Evolutionary conservation across 2,113 vertebrate genomes (phyloP).

Genomic region (human): DNA sequence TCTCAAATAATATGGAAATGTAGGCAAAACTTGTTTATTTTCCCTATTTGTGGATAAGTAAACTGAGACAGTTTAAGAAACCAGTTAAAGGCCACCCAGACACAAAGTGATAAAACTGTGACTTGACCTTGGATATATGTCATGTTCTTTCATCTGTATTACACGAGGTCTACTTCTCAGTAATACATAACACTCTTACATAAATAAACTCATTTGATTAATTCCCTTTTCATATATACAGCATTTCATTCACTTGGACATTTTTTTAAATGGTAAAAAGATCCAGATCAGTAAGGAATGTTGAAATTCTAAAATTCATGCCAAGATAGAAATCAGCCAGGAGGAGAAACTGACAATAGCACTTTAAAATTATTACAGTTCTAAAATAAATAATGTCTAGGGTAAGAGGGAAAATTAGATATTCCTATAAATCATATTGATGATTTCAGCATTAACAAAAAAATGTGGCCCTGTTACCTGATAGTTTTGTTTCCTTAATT

Average conservation of each 20-base stretch:
- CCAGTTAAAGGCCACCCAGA: neutral
- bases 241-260: neutral
- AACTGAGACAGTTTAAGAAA: neutral
- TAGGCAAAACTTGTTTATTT: neutral
- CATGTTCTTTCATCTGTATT: neutral
- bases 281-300: neutral
- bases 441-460: conserved; percentile 3
- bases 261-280: neutral
- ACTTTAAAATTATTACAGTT: conserved; percentile 47
- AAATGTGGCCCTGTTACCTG: neutral
- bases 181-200: neutral
- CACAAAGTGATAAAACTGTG: neutral
- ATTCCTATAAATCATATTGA: conserved; percentile 4
- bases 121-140: neutral
- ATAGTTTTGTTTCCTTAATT: conserved; percentile 29
- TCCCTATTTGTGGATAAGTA: neutral
- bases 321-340: neutral
- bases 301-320: neutral
- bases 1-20: neutral
- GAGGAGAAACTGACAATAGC: neutral
- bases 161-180: neutral
- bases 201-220: neutral
- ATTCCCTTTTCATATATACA: neutral
- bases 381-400: neutral
- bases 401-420: neutral